Evolutionary conservation across 2,888 invertebrate genomes (phyloP).

Genomic region (Drosophila kanekoi): DNA sequence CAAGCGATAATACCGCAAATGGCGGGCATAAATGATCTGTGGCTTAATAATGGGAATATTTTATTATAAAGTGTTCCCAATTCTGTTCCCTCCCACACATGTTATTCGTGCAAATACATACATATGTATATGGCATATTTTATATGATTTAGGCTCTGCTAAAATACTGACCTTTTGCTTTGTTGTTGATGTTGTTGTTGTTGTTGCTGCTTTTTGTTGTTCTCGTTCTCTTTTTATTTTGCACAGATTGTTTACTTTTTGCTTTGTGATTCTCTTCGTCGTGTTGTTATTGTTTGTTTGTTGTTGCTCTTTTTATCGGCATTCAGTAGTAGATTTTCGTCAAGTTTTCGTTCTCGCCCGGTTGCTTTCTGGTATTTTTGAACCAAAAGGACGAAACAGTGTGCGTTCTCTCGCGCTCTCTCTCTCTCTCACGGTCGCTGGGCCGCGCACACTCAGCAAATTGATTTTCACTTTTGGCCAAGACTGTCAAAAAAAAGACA

Average conservation of each 20-base stretch:
- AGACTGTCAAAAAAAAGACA: constrained; percentile 70
- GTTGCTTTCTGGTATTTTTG: constrained; percentile 54
- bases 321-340: constrained; percentile 61
- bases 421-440: constrained; percentile 31
- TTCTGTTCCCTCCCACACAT: not conserved
- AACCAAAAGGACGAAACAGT: constrained; percentile 53
- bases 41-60: too few species aligned
- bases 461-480: constrained; percentile 77
- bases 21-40: too few species aligned
- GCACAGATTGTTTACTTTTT: constrained; percentile 68
- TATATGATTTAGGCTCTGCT: not conserved
- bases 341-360: constrained; percentile 62
- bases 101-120: not conserved
- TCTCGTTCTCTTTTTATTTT: constrained; percentile 35
- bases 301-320: constrained; percentile 42
- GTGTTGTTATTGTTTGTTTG: constrained; percentile 33
- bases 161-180: constrained; percentile 67
- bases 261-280: constrained; percentile 28
- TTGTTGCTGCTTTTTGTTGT: constrained; percentile 26
- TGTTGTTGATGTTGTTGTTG: constrained; percentile 22
- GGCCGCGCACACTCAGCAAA: constrained; percentile 74
- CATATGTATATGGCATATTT: too few species aligned
- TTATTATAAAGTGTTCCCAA: not conserved
- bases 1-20: too few species aligned
- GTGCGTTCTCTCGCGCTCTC: constrained; percentile 18